These are phyloP conservation scores for Dinocampus coccinellae DNA, from an alignment of 2,888 invertebrate genomes.

Conservation along the genomic window DNA sequence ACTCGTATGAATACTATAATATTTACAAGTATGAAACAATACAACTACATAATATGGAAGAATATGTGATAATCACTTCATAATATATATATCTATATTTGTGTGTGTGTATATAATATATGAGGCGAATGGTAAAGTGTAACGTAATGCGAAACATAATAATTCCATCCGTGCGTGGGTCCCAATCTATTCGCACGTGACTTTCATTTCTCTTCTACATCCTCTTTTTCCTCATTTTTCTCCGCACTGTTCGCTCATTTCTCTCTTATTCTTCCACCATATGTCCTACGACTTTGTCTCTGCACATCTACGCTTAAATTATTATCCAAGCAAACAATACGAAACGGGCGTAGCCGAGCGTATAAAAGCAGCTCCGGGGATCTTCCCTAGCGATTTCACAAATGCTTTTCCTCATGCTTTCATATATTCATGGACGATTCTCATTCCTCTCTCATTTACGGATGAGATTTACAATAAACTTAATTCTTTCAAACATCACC, in stretches of 20 bases:
- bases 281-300: neutral
- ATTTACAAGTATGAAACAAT: neutral
- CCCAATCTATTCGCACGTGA: neutral
- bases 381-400: slow-evolving; percentile 39
- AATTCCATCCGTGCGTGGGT: neutral
- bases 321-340: slow-evolving; percentile 55
- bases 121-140: neutral
- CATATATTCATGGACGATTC: slow-evolving; percentile 17
- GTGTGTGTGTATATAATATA: neutral
- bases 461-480: slow-evolving; percentile 21
- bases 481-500: slow-evolving; percentile 15
- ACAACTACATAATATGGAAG: neutral
- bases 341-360: slow-evolving; percentile 36
- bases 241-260: neutral
- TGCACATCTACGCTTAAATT: slow-evolving; percentile 49
- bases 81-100: neutral
- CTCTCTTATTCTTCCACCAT: neutral
- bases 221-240: neutral
- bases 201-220: neutral
- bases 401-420: slow-evolving; percentile 31
- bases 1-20: neutral
- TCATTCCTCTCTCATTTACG: slow-evolving; percentile 6
- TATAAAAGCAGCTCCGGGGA: slow-evolving; percentile 12
- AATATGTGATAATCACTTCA: neutral
- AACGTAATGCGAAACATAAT: neutral